Evolutionary conservation across 2,797 vertebrate genomes (phyloP), one percentile per base, ranked within the genome.

Genomic region (Coracias cyanogaster): DNA sequence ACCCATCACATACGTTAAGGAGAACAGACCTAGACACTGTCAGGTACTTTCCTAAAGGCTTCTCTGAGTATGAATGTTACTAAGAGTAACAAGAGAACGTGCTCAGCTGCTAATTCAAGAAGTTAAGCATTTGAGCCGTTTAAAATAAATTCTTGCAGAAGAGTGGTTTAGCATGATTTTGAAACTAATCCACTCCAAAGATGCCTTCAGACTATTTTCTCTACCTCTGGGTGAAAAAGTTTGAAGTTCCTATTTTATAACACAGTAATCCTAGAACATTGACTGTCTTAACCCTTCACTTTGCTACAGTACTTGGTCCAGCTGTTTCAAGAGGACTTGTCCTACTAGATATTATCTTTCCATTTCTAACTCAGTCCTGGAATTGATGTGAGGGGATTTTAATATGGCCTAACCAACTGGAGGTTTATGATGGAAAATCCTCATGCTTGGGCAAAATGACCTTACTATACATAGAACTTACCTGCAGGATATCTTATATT

Each of bases 81-180:
- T 45, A 54, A 46, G 33, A 79, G 60, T 16, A 85, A 86, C 43
- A 28, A 77, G 25, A 77, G 31, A 93, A 80, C 60, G 15, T 19
- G 66, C 57, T 86, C 71, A 78, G 74, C 39, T 73, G 52, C 78
- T 90, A 71, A 89, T 94, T 86, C 67, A 89, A 85, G 26, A 85
- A 93, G 37, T 87, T 84, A 90, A 86, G 94, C 64, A n/a, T 58
- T 66, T 94, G 66, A 95, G 77, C 85, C 0, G 4, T 90, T 97
- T 87, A 80, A 90, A 93, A 80, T 24, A 82, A 95, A 85, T 81
- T 83, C 67, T 89, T 95, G 48, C 35, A 92, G 74, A 86, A 90
- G 33, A 37, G 37, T 67, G 78, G 90, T 41, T 94, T 89, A 94
- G 48, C 37, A 49, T 70, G 46, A 79, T 92, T 96, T 94, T 81